Evolutionary conservation across 2,888 invertebrate species (phyloP), one percentile per base, ranked within the genome.

Genomic region (Acheta domesticus): DNA sequence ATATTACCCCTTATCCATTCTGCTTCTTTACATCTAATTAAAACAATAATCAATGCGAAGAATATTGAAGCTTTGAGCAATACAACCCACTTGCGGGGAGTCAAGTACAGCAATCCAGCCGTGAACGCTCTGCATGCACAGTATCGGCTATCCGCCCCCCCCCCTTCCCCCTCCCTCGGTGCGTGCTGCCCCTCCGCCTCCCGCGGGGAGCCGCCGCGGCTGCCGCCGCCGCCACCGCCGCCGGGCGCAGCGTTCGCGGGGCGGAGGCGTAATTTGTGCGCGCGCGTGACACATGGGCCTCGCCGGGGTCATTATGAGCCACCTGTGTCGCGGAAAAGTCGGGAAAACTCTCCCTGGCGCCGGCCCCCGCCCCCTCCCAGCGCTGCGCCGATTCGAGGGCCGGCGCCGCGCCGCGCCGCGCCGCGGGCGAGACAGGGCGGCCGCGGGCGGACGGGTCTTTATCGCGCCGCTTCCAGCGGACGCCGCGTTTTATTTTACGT

Each of bases 281-380:
- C 16, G 16, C n/a, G 14, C 62, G 62, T 62, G 62, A 62, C 62
- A n/a, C 62, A 62, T 62, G 62, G 62, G 62, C n/a, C 62, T 62
- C 62, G 62, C 62, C 14, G 62, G 62, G 62, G 62, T 62, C 62
- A 62, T 62, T 62, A 62, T 62, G 62, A 62, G 62, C 62, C 62
- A 62, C 62, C 62, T 62, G 62, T 62, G 62, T 62, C 62, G n/a
- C 62, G 62, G 62, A 62, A 62, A 62, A 62, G 62, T 62, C 62
- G 62, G 62, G 62, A 62, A 62, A 62, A 62, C 62, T 62, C 62
- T 19, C 62, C n/a, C 62, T 8, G 16, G 16, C 62, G 16, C 12
- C 62, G 8, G 36, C 62, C n/a, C 62, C 62, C 62, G 16, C 62
- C 62, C 12, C 62, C 62, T 11, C 62, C 62, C 62, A 62, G 62